phyloP scores from a whole-genome alignment of 92 coral and sea anemone genomes.

The Zoanthus gigantus region DNA sequence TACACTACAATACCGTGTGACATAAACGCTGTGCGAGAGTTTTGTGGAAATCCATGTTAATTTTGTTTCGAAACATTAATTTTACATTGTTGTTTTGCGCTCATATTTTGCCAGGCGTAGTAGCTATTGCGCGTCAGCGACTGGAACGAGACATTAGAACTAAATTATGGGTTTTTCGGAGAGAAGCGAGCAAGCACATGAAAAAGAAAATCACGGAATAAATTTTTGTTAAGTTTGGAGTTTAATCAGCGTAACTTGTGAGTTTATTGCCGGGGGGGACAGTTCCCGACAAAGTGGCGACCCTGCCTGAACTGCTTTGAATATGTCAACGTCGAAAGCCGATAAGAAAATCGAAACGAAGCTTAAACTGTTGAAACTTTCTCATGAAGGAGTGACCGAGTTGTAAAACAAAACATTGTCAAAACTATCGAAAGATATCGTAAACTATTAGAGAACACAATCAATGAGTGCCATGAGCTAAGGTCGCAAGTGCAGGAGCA shows the following conservation, averaged over 20 bases:
- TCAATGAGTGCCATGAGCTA: slow-evolving; percentile 12
- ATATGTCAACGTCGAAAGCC: background rate
- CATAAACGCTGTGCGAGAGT: too few species aligned
- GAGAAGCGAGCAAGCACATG: background rate
- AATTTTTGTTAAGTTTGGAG: background rate
- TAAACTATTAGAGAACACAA: slow-evolving; percentile 6
- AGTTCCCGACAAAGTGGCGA: slow-evolving; percentile 33
- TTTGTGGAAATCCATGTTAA: too few species aligned
- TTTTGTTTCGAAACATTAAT: too few species aligned
- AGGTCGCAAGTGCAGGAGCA: slow-evolving; percentile 39
- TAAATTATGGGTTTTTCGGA: background rate
- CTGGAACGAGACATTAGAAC: too few species aligned
- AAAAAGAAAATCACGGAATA: background rate
- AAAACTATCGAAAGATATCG: slow-evolving; percentile 21
- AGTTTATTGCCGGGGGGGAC: background rate
- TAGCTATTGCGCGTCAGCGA: too few species aligned
- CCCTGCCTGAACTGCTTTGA: slow-evolving; percentile 33
- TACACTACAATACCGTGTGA: too few species aligned
- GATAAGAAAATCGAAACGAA: slow-evolving; percentile 21
- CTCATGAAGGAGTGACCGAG: slow-evolving; percentile 16
- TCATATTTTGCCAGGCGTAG: too few species aligned
- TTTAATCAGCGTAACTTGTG: too few species aligned
- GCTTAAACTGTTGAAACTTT: slow-evolving; percentile 35
- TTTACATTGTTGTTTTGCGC: too few species aligned
- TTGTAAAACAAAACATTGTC: background rate